A percentile compares a stretch with the other conserved stretches of the same genome.
Evolutionary conservation across 2,888 invertebrate species (phyloP).

Genomic region (Xestia rhomboidea): DNA sequence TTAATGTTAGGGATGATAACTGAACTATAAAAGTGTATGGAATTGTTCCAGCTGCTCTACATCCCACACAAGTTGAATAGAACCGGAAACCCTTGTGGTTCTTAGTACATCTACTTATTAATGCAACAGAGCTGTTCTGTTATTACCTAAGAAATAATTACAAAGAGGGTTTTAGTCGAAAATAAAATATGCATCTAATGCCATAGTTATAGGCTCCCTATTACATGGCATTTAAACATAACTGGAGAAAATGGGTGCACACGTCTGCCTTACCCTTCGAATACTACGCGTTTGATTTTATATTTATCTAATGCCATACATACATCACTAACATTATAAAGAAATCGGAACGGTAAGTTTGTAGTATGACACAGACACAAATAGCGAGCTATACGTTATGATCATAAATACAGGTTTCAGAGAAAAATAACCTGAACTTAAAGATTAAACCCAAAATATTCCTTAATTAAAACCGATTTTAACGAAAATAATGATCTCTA

Average conservation of each 20-base stretch:
- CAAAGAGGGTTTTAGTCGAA: neutral
- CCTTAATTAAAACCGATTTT: slow-evolving; percentile 54
- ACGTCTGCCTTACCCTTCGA: neutral
- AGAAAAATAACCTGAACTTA: too few relatives aligned
- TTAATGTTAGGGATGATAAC: neutral
- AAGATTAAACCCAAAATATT: slow-evolving; percentile 17
- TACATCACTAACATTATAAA: neutral
- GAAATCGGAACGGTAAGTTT: neutral
- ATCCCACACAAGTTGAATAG: slow-evolving; percentile 38
- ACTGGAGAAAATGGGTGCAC: neutral
- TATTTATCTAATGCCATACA: neutral
- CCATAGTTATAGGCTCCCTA: neutral
- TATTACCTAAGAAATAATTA: neutral
- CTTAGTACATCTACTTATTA: neutral
- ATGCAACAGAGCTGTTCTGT: neutral
- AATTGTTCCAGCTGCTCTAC: slow-evolving; percentile 34
- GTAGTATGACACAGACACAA: too few relatives aligned
- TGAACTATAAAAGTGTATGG: neutral
- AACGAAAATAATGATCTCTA: slow-evolving; percentile 16
- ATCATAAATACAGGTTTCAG: neutral
- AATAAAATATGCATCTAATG: neutral
- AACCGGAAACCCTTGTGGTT: slow-evolving; percentile 5
- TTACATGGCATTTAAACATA: neutral
- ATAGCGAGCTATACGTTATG: neutral
- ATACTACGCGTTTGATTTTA: neutral